Base-by-base conservation (phyloP, 2,888 invertebrate species). In the Gibbula magus region DNA sequence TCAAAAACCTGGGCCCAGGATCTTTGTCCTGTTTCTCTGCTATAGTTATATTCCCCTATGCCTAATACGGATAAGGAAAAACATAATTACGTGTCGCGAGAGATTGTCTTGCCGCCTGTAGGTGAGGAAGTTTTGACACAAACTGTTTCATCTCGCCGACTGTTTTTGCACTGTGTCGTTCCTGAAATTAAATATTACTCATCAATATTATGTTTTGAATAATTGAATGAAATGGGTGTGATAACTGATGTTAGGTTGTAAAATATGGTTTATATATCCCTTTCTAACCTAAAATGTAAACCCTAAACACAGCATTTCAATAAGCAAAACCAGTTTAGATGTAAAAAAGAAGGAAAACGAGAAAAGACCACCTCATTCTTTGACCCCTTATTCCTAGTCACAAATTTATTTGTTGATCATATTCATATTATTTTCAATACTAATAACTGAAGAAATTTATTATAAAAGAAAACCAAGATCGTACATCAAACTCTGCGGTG, bases 131-230 rank as follows among this genome's bases (percentile, higher is more conserved):
- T 77, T 96, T 95, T 52, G 97, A 96, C 2, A 99, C 98, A 93
- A 98, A 97, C 90, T 96, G 95, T 91, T 97, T 98, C 93, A 99
- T 97, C 93, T 98, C 98, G 89, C 97, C 96, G n/a, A 99, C 96
- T 0, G 97, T 96, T 92, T 96, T 97, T 79, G 97, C 96, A 73
- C 91, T 89, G 91, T 97, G 96, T 39, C 96, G 95, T 90, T 97
- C 97, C 92, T 97, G 80, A 51, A 75, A 70, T n/a, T n/a, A 61
- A 39, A 79, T 35, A 29, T 8, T 22, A 1, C 20, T 39, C 5
- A 25, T 5, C 67, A 18, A 18, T 35, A 4, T 29, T 39, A 10
- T 25, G 29, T 20, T 56, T 22, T 45, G 7, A 53, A 53, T 10
- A 20, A 7, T 4, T 29, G 20, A 25, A 56, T 8, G n/a, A n/a